Conservation (phyloP, 2,113 vertebrate genomes). For the Urocitellus parryii region DNA sequence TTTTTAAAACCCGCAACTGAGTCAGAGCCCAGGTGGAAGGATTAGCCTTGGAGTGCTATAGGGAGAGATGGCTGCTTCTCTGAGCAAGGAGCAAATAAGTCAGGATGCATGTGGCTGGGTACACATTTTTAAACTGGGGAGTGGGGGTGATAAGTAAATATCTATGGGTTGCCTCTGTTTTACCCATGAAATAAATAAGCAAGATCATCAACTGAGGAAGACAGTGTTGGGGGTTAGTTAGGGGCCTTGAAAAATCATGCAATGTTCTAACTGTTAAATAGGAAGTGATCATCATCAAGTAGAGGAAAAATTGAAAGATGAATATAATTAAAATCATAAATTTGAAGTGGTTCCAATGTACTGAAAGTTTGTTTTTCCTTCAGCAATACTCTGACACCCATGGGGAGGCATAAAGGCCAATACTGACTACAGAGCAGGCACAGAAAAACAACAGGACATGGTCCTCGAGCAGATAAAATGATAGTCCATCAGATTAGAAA, state of each 20-base stretch:
- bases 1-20: background rate
- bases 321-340: background rate
- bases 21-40: background rate
- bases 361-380: background rate
- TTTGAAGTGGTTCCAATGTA: background rate
- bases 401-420: background rate
- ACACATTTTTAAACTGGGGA: background rate
- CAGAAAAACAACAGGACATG: no score
- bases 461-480: background rate
- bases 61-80: background rate
- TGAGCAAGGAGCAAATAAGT: background rate
- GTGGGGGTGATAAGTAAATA: no score
- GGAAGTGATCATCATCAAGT: background rate
- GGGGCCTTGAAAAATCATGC: background rate
- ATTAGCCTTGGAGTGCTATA: background rate
- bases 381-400: background rate
- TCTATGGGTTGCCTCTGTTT: background rate
- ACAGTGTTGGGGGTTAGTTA: background rate
- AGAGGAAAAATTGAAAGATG: background rate
- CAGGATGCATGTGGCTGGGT: background rate
- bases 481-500: background rate
- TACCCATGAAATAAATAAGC: background rate
- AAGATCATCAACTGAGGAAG: background rate
- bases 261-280: background rate
- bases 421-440: background rate